Conservation (phyloP, 2,888 invertebrate genomes). For the Plusia festucae region DNA sequence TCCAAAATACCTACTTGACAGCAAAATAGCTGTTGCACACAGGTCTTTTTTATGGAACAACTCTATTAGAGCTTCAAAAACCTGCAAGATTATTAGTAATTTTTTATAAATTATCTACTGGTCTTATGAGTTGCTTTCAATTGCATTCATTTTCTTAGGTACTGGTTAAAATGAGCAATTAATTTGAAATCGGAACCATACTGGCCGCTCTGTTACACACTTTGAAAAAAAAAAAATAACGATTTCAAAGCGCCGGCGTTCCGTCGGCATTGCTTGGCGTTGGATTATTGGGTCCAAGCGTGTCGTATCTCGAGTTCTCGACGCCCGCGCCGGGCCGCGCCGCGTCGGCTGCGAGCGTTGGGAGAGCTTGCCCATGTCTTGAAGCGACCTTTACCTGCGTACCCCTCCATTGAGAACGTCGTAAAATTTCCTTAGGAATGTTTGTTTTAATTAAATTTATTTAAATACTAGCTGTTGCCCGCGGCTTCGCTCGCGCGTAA, state of each 20-base stretch:
- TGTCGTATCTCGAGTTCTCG: not conserved
- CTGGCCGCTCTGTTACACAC: not conserved
- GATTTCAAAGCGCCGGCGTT: not conserved
- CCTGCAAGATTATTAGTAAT: too few relatives aligned
- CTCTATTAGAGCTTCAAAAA: too few relatives aligned
- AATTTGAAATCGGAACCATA: not conserved
- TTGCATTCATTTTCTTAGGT: not conserved
- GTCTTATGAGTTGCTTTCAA: too few relatives aligned
- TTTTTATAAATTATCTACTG: too few relatives aligned
- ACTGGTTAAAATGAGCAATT: not conserved
- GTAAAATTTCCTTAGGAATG: not conserved
- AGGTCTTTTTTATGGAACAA: too few relatives aligned
- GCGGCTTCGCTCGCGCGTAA: too few relatives aligned
- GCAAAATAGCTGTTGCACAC: too few relatives aligned
- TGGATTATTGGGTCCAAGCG: not conserved
- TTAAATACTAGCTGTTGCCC: too few relatives aligned
- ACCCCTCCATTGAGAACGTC: constrained; percentile 4
- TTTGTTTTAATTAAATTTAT: not conserved
- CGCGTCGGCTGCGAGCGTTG: not conserved
- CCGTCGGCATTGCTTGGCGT: not conserved
- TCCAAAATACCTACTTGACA: too few relatives aligned
- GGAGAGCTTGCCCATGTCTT: not conserved
- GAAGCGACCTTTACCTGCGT: constrained; percentile 5
- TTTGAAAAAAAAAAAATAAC: not conserved
- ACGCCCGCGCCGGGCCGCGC: not conserved